Evolutionary conservation across 2,888 invertebrate genomes (phyloP), one percentile per base, ranked within the genome.

Genomic region (Deilephila porcellus): DNA sequence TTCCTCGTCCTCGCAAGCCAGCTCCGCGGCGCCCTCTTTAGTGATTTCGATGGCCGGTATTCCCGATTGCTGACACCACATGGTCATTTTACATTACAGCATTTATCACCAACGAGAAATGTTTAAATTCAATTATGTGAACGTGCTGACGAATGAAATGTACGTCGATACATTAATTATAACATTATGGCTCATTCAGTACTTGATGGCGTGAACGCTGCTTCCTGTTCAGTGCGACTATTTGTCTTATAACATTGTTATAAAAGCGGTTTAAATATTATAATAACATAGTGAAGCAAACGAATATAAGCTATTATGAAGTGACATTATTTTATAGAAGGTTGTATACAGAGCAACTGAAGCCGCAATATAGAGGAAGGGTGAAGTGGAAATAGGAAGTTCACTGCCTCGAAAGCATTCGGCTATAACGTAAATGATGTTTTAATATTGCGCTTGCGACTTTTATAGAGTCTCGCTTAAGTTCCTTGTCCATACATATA

Each of bases 41-140:
- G 97, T 97, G 91, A 98, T 97, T 96, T 97, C 97, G 92, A 95
- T 95, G 91, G 95, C 95, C 86, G 95, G 95, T 92, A 95, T 95
- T 91, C 95, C 95, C 88, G 95, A 94, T 92, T 94, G 94, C 94
- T 94, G 88, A 92, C 89, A 93, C 93, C 93, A 93, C 89, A 93
- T 83, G 89, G 88, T 93, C 89, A 93, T 93, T 93, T 89, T 92
- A 89, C 86, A 90, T 89, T 89, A 89, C 85, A 90, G 82, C 85
- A 90, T 78, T 86, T 80, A 85, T 82, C 85, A 83, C 81, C 86
- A 88, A 83, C 83, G 86, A 86, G 86, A 87, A 85, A 86, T 87
- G 81, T 82, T 83, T 89, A 82, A 87, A 88, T 83, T 87, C 86
- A 83, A 88, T 85, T 85, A 81, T 84, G 81, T 89, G 88, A 83